A percentile compares a stretch with the other conserved stretches of the same genome.
Evolutionary conservation across 2,797 vertebrate species (phyloP).

Genomic region (Monodelphis domestica): DNA sequence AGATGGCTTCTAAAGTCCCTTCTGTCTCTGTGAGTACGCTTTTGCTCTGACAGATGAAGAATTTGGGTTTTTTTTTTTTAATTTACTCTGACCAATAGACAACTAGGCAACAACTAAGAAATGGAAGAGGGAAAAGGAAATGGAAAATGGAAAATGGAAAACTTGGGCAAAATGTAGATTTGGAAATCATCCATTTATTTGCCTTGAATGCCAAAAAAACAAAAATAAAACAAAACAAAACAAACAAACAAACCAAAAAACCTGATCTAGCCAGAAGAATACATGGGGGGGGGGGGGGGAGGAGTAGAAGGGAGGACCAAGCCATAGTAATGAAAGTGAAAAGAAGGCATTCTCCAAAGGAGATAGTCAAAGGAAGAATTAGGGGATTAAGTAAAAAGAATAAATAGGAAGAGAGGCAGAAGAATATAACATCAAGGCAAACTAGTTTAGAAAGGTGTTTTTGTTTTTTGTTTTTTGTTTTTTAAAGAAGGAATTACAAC

Average conservation of each 20-base stretch:
- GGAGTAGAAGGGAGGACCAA: background rate
- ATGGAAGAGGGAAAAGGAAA: background rate
- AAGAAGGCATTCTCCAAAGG: background rate
- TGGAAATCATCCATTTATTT: background rate
- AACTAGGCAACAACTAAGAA: background rate
- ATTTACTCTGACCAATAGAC: background rate
- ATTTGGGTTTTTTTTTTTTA: background rate
- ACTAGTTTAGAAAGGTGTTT: background rate
- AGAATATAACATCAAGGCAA: background rate
- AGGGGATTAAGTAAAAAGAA: background rate
- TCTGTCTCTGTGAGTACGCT: background rate
- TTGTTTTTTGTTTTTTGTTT: slow-evolving; percentile 43
- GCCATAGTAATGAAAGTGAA: background rate
- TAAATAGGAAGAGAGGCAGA: background rate
- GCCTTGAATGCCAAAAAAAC: background rate
- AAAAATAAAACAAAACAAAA: too few relatives aligned
- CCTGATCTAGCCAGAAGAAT: background rate
- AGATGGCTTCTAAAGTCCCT: background rate
- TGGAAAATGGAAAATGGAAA: background rate
- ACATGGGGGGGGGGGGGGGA: background rate
- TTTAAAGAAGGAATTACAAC: background rate
- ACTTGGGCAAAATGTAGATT: background rate
- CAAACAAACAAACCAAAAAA: too few relatives aligned
- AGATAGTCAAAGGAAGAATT: slow-evolving; percentile 13
- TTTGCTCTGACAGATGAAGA: background rate